A percentile compares a stretch with the other conserved stretches of the same genome.
phyloP scores from a whole-genome alignment of 2,113 vertebrate species.

The Lichenostomus cassidix region DNA sequence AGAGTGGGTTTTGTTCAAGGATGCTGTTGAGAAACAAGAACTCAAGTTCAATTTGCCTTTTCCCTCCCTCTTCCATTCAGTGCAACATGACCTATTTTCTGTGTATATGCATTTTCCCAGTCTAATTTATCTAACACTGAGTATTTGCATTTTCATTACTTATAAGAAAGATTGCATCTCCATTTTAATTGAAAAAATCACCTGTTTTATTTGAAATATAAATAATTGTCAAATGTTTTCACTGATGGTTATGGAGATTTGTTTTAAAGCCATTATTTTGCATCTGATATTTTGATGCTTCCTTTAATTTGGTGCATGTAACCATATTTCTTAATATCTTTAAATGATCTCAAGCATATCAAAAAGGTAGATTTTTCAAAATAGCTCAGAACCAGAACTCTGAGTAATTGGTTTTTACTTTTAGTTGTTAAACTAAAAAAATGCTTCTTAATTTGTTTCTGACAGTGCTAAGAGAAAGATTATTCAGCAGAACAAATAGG shows the following conservation, averaged over 20 bases:
- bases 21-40: neutral
- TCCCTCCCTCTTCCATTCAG: neutral
- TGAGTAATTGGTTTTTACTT: slow-evolving; percentile 43
- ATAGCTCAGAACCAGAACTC: neutral
- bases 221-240: neutral
- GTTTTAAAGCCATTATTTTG: slow-evolving; percentile 22
- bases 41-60: slow-evolving; percentile 11
- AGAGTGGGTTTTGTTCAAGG: neutral
- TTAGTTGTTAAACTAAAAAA: neutral
- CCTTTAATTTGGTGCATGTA: neutral
- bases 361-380: slow-evolving; percentile 44
- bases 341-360: slow-evolving; percentile 11
- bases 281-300: neutral
- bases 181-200: slow-evolving; percentile 46
- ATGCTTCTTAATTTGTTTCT: slow-evolving; percentile 40
- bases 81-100: slow-evolving; percentile 49
- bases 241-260: slow-evolving; percentile 17
- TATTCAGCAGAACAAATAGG: slow-evolving; percentile 41
- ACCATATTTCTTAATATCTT: slow-evolving; percentile 22
- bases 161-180: slow-evolving; percentile 32
- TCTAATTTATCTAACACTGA: neutral
- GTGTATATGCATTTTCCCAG: neutral
- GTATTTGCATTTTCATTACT: slow-evolving; percentile 49
- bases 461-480: neutral
- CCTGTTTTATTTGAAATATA: slow-evolving; percentile 22